Conservation (phyloP, 2,113 vertebrate genomes). For the Rhea americana region DNA sequence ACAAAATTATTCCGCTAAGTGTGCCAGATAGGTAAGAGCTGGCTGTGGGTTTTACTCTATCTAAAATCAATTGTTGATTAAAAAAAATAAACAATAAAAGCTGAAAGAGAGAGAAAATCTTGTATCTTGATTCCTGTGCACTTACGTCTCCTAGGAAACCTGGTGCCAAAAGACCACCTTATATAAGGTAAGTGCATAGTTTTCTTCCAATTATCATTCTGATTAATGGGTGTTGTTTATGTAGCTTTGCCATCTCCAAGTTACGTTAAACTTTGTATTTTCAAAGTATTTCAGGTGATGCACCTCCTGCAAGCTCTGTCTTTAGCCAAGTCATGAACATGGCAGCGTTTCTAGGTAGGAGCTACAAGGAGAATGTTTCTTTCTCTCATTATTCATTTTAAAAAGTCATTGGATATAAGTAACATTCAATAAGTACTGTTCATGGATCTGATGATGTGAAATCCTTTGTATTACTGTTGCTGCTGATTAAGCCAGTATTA, state of each 20-base stretch:
- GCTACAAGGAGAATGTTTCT: background rate
- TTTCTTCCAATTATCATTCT: background rate
- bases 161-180: constrained; percentile 80
- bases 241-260: background rate
- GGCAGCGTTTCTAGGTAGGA: constrained; percentile 89
- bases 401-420: background rate
- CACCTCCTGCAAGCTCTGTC: constrained; percentile 90
- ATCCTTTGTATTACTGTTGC: background rate
- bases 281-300: constrained; percentile 87
- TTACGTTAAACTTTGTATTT: constrained; percentile 47
- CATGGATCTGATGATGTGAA: background rate
- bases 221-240: background rate
- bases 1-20: constrained; percentile 81
- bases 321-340: constrained; percentile 94
- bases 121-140: constrained; percentile 25
- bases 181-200: constrained; percentile 84
- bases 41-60: background rate
- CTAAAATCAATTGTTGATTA: background rate
- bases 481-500: background rate
- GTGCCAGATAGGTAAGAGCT: constrained; percentile 80
- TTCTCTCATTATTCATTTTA: background rate
- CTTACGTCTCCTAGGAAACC: constrained; percentile 69
- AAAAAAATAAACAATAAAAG: background rate
- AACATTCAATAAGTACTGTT: background rate
- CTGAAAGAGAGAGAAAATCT: background rate